Base-by-base conservation (phyloP, 2,888 invertebrate genomes). In the Choristoneura rosaceana region DNA sequence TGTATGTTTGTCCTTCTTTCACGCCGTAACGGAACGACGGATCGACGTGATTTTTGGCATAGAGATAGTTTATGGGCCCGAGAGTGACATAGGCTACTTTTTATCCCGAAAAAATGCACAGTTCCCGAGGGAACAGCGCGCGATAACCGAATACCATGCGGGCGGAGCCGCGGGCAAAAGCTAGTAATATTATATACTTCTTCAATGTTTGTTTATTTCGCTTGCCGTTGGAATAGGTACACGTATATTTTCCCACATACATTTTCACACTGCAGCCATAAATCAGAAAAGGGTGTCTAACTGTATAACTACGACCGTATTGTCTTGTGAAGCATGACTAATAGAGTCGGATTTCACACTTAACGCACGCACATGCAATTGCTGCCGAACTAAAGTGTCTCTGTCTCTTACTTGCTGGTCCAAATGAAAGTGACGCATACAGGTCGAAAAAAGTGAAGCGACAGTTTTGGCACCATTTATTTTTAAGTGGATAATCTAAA, bases 261-360 rank as follows among this genome's bases (percentile, higher is more conserved):
- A 17, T 63, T 61, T 55, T 58, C 34, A 17, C 45, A 55, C 3
- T 55, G 12, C 25, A 4, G 25, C 12, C 10, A 55, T 25, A 55
- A 25, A 55, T 55, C 10, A 10, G 25, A 25, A 17, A 25, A 25
- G 25, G 25, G 25, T 55, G 7, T n/a, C 25, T 55, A 55, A 25
- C n/a, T 25, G 25, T 12, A 25, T 55, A 12, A 25, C 12, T 25
- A 25, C 10, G 25, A 25, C 55, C 55, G 25, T 25, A 55, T 55
- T 55, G 55, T 55, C 55, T 25, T 25, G 25, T 55, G 55, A 17
- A 55, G 55, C 55, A 25, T 25, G 55, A 55, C 55, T 55, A 25
- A 12, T 25, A 52, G 7, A 15, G 17, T 55, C 55, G 2, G 12
- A 52, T 55, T 55, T 47, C 47, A n/a, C n/a, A 47, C 47, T n/a